These are phyloP conservation scores for Aegotheles bennettii DNA, from an alignment of 2,113 vertebrate species.

Conservation along the genomic window DNA sequence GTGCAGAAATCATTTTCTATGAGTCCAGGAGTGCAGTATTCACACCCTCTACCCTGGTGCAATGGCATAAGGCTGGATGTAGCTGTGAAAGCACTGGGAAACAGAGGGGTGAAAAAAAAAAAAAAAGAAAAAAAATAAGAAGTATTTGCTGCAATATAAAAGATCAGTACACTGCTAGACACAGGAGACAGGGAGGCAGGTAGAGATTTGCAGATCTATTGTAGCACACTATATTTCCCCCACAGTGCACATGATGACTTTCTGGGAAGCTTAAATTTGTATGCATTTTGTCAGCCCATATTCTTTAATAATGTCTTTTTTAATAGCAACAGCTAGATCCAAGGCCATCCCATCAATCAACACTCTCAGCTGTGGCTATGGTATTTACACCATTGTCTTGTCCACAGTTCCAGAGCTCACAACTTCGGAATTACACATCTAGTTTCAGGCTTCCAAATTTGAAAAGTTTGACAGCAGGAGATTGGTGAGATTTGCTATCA, in stretches of 20 bases:
- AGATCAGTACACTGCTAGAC: background rate
- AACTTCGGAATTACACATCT: background rate
- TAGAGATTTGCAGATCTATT: background rate
- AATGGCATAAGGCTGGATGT: background rate
- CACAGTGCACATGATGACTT: rapidly evolving
- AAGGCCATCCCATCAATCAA: background rate
- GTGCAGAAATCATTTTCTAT: background rate
- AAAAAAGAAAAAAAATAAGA: background rate
- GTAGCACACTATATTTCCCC: background rate
- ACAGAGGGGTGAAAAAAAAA: background rate
- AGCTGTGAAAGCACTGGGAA: background rate
- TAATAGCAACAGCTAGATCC: background rate
- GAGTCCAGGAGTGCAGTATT: background rate
- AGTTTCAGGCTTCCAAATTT: background rate
- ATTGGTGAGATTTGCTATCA: background rate
- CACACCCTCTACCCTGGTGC: background rate
- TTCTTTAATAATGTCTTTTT: background rate
- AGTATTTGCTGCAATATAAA: background rate
- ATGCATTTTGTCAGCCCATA: background rate
- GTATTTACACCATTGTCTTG: background rate
- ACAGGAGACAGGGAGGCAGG: background rate
- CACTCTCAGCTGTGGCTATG: background rate
- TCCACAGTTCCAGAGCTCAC: background rate
- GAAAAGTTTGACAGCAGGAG: background rate
- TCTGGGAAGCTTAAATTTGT: background rate